Base-by-base conservation (phyloP, 2,113 vertebrate genomes). In the Oncorhynchus masou region DNA sequence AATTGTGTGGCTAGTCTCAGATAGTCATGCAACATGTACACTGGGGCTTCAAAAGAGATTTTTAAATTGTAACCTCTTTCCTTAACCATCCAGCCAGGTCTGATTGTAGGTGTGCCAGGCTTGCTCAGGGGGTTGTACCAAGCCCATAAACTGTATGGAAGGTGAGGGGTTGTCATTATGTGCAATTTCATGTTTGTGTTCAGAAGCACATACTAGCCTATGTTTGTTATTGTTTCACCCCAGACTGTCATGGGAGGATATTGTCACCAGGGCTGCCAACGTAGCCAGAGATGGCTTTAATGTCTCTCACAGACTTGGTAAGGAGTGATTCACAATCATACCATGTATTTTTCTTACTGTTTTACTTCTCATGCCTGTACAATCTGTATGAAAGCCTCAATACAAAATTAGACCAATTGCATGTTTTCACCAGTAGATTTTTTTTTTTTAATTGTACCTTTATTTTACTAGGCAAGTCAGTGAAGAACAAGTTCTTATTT, bases 61-160 rank as follows among this genome's bases (percentile, higher is more conserved):
- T 20, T 27, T 45, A 48, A 16, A n/a, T 25, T 11, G 24, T 66
- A 9, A 66, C 22, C 13, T 76, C 0, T 1, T 54, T 66, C 31
- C 74, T 71, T 6, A 1, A 69, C 31, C 34, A 74, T 31, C 79
- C 88, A 97, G 96, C 91, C 91, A 34, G 96, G 96, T 79, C 91
- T 96, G 77, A 89, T 94, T 0, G 95, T 97, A 15, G 96, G 95
- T 65, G 94, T 98, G 68, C 96, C 96, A 11, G 96, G 96, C 78
- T 94, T 94, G 93, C 85, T 96, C 59, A 93, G 91, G 81, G 96
- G 96, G 72, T 83, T 98, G 75, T 86, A 94, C 7, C 89, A 86
- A 83, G 95, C 94, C 24, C 96, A 97, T 81, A 89, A 90, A 72
- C 85, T 95, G 74, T 95, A 95, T 20, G 96, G 96, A 74, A 95